These are phyloP conservation scores for Apamea monoglypha DNA, from an alignment of 2,888 invertebrate species.

Conservation along the genomic window DNA sequence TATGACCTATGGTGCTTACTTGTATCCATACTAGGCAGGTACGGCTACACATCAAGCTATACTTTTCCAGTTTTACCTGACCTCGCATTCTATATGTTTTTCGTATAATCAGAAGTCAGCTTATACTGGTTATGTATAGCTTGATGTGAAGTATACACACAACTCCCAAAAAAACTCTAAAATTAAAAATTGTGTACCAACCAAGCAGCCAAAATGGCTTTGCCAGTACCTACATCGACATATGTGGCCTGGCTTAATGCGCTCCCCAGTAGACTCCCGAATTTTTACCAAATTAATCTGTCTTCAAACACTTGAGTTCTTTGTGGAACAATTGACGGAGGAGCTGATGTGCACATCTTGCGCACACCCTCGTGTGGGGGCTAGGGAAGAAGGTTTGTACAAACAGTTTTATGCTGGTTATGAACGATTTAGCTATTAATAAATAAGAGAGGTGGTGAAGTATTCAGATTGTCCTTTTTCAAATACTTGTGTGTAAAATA, in stretches of 20 bases:
- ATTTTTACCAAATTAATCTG: slow-evolving; percentile 88
- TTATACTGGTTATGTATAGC: no score
- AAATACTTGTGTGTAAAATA: not conserved
- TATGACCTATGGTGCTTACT: not conserved
- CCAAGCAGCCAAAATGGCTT: slow-evolving; percentile 12
- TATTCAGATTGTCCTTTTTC: not conserved
- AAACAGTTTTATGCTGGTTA: slow-evolving; percentile 25
- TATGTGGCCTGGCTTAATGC: slow-evolving; percentile 56
- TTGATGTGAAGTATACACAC: no score
- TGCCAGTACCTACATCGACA: slow-evolving; percentile 40
- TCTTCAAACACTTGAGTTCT: slow-evolving; percentile 86
- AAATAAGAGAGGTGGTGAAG: slow-evolving; percentile 33
- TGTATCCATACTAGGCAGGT: not conserved
- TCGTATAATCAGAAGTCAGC: no score
- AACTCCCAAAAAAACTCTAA: not conserved
- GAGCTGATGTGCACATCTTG: slow-evolving; percentile 74
- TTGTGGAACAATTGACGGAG: slow-evolving; percentile 77
- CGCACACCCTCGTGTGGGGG: slow-evolving; percentile 56
- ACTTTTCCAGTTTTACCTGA: no score
- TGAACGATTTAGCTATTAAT: slow-evolving; percentile 15
- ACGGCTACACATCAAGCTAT: no score
- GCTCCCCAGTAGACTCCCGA: slow-evolving; percentile 66
- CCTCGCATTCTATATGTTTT: no score
- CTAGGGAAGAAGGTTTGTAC: slow-evolving; percentile 48
- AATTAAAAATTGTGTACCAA: not conserved